Evolutionary conservation across 53 echinoderm and acorn worm genomes (phyloP).

Genomic region (Henricia sp.): DNA sequence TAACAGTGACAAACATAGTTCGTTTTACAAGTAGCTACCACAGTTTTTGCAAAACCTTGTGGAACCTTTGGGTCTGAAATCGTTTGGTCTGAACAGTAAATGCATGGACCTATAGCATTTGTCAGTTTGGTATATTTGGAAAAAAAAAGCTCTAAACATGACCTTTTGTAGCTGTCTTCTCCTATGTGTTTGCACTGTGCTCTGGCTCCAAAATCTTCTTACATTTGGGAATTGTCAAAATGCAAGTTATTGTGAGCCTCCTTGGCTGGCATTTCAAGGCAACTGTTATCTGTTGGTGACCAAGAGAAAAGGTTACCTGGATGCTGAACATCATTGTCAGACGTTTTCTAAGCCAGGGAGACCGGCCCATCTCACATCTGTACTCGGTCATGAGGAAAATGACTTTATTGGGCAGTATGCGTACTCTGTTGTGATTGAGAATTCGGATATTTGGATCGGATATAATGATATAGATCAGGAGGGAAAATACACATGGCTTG

Average conservation of each 20-base stretch:
- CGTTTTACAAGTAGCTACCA: too few species aligned
- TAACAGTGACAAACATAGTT: too few species aligned
- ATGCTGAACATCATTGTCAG: conserved; percentile 37
- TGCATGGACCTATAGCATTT: too few species aligned
- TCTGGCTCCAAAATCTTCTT: too few species aligned
- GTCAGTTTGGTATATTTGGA: too few species aligned
- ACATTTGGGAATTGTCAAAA: too few species aligned
- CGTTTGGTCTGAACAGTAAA: too few species aligned
- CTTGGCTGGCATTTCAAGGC: conserved; percentile 27
- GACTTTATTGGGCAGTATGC: conserved; percentile 9
- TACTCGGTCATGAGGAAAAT: conserved; percentile 34
- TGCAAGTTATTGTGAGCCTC: conserved; percentile 10
- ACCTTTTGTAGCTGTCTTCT: too few species aligned
- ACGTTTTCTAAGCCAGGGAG: conserved; percentile 1
- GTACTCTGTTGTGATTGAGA: neutral
- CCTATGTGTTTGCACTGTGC: too few species aligned
- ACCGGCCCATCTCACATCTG: conserved; percentile 36
- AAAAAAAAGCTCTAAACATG: too few species aligned
- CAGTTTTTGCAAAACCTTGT: too few species aligned
- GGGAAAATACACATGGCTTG: conserved; percentile 30
- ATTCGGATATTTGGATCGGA: neutral
- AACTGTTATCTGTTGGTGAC: conserved; percentile 20
- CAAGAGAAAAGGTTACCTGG: neutral
- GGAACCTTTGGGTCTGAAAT: too few species aligned
- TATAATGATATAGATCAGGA: conserved; percentile 36